Conservation (phyloP, 2,797 vertebrate genomes). For the Loriculus beryllinus region DNA sequence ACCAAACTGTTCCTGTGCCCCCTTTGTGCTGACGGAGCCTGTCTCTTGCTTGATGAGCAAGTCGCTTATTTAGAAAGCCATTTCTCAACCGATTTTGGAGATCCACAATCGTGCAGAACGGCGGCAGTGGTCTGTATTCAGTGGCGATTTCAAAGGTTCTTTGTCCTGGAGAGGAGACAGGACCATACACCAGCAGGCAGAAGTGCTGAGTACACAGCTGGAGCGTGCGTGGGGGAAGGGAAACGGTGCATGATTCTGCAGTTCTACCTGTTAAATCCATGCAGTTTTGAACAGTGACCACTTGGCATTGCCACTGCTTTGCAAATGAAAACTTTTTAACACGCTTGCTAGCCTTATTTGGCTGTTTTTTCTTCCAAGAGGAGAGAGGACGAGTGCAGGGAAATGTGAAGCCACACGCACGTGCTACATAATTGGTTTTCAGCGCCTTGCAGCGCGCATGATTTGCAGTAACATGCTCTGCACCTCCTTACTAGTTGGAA, state of each 20-base stretch:
- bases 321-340: conserved; percentile 30
- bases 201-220: conserved; percentile 60
- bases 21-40: conserved; percentile 34
- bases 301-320: not conserved
- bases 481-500: conserved; percentile 38
- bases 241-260: not conserved
- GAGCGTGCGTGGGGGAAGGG: not conserved
- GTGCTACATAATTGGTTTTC: conserved; percentile 32
- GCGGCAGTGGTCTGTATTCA: not conserved
- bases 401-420: not conserved
- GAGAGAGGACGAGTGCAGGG: not conserved
- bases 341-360: not conserved
- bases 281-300: not conserved
- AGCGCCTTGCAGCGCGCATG: not conserved
- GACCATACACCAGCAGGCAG: conserved; percentile 11
- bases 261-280: not conserved
- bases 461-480: not conserved
- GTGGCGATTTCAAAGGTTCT: conserved; percentile 28
- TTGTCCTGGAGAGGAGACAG: conserved; percentile 54
- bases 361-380: not conserved
- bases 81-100: conserved; percentile 53
- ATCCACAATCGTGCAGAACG: not conserved
- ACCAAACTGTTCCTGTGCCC: conserved; percentile 60
- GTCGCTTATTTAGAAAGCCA: conserved; percentile 61
- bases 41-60: conserved; percentile 50